Evolutionary conservation across 2,113 vertebrate species (phyloP).

Genomic region (Halcyon senegalensis): DNA sequence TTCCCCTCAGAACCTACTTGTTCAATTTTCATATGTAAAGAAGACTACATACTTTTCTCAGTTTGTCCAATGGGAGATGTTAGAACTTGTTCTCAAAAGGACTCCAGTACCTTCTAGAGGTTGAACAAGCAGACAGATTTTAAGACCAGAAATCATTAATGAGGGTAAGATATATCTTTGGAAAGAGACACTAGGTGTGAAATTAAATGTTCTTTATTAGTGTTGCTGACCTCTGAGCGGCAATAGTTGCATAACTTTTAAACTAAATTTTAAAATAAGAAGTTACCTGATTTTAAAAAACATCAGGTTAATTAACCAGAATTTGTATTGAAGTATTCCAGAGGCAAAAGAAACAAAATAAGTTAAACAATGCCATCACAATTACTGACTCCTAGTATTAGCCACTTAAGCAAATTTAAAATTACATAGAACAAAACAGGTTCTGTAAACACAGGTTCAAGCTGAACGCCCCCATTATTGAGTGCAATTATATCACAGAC

Average conservation of each 20-base stretch:
- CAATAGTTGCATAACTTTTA: background rate
- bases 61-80: background rate
- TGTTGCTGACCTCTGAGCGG: background rate
- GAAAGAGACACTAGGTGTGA: background rate
- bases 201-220: background rate
- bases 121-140: background rate
- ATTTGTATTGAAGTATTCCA: background rate
- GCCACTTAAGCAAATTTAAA: background rate
- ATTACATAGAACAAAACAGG: background rate
- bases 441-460: slow-evolving; percentile 14
- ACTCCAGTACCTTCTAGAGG: background rate
- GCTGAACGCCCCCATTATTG: background rate
- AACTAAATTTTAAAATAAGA: background rate
- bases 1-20: background rate
- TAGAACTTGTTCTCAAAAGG: background rate
- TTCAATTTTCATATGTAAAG: background rate
- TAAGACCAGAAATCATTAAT: background rate
- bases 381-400: background rate
- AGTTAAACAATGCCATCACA: background rate
- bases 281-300: background rate
- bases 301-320: background rate
- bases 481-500: slow-evolving; percentile 4
- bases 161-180: background rate
- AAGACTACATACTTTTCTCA: background rate
- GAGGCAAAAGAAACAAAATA: slow-evolving; percentile 9